Evolutionary conservation across 2,797 vertebrate genomes (phyloP).

Genomic region (Tolypeutes matacus): DNA sequence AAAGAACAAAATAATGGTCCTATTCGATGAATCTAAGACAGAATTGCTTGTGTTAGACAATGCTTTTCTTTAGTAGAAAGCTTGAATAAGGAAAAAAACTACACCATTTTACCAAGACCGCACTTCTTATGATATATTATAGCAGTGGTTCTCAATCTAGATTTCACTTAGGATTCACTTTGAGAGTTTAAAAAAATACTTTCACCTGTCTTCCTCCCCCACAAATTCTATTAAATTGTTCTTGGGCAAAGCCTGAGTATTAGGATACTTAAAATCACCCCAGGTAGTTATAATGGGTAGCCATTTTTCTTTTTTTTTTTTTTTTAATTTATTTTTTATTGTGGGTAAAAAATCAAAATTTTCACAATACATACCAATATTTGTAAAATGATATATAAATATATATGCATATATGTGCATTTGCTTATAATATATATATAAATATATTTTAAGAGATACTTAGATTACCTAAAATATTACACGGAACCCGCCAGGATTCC

Average conservation of each 20-base stretch:
- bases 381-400: no score
- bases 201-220: background rate
- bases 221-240: background rate
- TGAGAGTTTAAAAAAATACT: background rate
- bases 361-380: no score
- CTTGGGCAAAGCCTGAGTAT: background rate
- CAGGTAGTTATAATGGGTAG: background rate
- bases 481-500: no score
- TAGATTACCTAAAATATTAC: no score
- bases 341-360: no score
- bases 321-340: no score
- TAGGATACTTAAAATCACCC: background rate
- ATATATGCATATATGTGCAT: no score
- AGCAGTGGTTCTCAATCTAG: background rate
- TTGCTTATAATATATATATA: no score
- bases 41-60: background rate
- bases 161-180: background rate
- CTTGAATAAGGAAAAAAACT: background rate
- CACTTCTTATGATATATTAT: background rate
- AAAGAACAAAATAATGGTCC: background rate
- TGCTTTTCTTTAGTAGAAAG: background rate
- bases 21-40: background rate
- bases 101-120: background rate
- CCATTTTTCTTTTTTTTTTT: background rate
- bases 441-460: no score